Conservation (phyloP, 2,888 invertebrate species). For the Imbricaverruca yamaguchii region DNA sequence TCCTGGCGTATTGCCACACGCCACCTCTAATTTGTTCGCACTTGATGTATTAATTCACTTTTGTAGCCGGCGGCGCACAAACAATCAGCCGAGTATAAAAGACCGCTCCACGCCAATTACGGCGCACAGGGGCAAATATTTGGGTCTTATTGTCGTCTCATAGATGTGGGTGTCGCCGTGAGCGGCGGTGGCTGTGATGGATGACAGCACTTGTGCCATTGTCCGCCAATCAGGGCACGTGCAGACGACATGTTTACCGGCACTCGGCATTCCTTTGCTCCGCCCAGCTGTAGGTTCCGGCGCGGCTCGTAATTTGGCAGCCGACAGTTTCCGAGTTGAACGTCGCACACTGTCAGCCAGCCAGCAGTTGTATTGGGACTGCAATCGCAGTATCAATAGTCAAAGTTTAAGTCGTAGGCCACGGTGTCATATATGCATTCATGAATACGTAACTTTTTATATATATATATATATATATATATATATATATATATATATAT, state of each 20-base stretch:
- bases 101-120: neutral
- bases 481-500: too few relatives aligned
- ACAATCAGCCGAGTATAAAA: neutral
- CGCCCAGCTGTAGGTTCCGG: too few relatives aligned
- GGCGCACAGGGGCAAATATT: constrained; percentile 7
- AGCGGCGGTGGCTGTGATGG: neutral
- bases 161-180: neutral
- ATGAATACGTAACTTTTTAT: too few relatives aligned
- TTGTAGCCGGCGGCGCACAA: constrained; percentile 14
- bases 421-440: too few relatives aligned
- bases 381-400: too few relatives aligned
- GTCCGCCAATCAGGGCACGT: neutral
- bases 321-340: neutral
- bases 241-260: neutral
- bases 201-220: neutral
- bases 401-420: too few relatives aligned
- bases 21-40: constrained; percentile 14
- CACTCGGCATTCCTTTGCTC: neutral
- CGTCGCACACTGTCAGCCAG: neutral
- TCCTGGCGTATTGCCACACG: constrained; percentile 7
- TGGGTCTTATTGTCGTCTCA: constrained; percentile 6
- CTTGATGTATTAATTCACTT: constrained; percentile 19
- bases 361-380: too few relatives aligned
- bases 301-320: neutral
- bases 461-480: too few relatives aligned